These are phyloP conservation scores for Bombyx mori DNA, from an alignment of 1,140 invertebrate species.

Conservation along the genomic window DNA sequence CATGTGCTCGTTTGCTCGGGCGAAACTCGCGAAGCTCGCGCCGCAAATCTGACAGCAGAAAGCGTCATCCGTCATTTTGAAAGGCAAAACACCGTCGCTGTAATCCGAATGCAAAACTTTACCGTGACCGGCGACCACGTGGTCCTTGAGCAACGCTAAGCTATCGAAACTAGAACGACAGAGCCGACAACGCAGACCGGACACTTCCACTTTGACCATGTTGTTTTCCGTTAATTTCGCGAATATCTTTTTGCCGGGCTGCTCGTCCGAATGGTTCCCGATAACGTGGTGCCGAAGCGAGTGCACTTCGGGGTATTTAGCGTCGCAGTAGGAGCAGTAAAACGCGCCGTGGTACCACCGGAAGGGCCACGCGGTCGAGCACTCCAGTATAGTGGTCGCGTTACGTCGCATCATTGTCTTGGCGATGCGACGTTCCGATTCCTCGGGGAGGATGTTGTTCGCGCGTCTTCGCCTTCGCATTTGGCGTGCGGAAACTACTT, in stretches of 20 bases:
- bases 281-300: constrained; percentile 37
- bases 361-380: constrained; percentile 57
- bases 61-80: constrained; percentile 37
- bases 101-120: constrained; percentile 32
- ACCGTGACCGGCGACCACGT: constrained; percentile 30
- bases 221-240: constrained; percentile 63
- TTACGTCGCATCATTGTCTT: constrained; percentile 61
- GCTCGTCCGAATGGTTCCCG: constrained; percentile 30
- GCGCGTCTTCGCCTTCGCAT: constrained; percentile 50
- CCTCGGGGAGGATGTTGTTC: constrained; percentile 53
- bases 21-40: constrained; percentile 31
- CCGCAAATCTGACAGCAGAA: constrained; percentile 48
- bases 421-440: constrained; percentile 48
- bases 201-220: constrained; percentile 59
- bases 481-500: constrained; percentile 48
- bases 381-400: constrained; percentile 49
- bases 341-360: constrained; percentile 52
- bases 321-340: constrained; percentile 55
- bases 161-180: constrained; percentile 38
- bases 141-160: constrained; percentile 42
- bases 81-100: constrained; percentile 54
- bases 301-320: constrained; percentile 37
- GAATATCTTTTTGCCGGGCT: constrained; percentile 45
- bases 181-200: constrained; percentile 42
- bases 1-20: constrained; percentile 60